Evolutionary conservation across 1,140 invertebrate genomes (phyloP), one percentile per base, ranked within the genome.

Genomic region (Drosophila truncata): DNA sequence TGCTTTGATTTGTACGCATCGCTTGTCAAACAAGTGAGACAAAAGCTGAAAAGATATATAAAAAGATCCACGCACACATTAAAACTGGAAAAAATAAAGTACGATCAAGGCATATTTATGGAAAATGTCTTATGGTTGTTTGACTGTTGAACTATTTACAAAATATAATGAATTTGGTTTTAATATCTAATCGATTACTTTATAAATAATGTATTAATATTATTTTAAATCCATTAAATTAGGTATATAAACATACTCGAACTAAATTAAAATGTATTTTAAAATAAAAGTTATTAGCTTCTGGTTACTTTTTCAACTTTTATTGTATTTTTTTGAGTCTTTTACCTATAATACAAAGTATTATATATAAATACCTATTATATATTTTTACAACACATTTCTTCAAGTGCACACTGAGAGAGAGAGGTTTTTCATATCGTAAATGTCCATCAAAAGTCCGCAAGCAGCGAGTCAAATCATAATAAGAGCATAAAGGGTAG

Each of bases 1-100:
- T 88, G 85, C 85, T 88, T 88, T 88, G 85, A 88, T 88, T 88
- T 88, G 85, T 88, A 88, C 85, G 85, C 85, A 88, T 90, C 85
- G 85, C 78, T 88, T 88, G 85, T 88, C 85, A 88, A 88, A 88
- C 85, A 90, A 84, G 58, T 72, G 85, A 90, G 83, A 88, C 84
- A 88, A 86, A 67, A 52, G 55, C 62, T 42, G 20, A 47, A 66
- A 60, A 73, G 49, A 79, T 47, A 46, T 41, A 79, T 42, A 75
- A 78, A 75, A 72, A 63, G 39, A 37, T 74, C 47, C 59, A 46
- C 73, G 25, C 62, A 42, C 46, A 69, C n/a, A 41, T 0, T 4
- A 23, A 16, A 31, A 42, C 55, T 61, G 35, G 10, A 16, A 64
- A 5, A 64, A 64, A 60, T n/a, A 14, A 23, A 2, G 13, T 29